Base-by-base conservation (phyloP, 92 coral and sea anemone species). In the Hydrozoanthus gracilis region DNA sequence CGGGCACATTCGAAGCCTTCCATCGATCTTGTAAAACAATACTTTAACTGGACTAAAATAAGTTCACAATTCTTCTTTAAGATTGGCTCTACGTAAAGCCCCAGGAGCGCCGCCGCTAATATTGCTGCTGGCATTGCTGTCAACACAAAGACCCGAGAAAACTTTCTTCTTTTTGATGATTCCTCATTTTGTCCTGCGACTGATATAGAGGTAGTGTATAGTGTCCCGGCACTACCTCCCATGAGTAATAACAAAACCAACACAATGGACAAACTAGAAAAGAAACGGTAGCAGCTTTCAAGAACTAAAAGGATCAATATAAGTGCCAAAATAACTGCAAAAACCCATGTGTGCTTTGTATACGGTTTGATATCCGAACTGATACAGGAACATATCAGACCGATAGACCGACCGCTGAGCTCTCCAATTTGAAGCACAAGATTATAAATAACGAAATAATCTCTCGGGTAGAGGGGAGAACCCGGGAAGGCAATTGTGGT, bases 131-230 rank as follows among this genome's bases (percentile, higher is more conserved):
- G 88, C 44, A 90, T 74, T 3, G 94, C 94, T 9, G 90, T 62
- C 10, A 91, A 83, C 3, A 89, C 92, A 87, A 93, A 91, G 73
- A 94, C 96, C 83, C 96, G 96, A 73, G 96, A 91, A 91, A 93
- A 93, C 75, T 92, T 92, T 88, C 7, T 87, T 88, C 51, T 85
- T 74, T 65, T 61, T 58, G 76, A 76, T 83, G 71, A 27, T 27
- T 27, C 83, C 88, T 78, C 84, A 51, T 39, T 61, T 75, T 27
- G 70, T 14, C 88, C 87, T 13, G 92, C 91, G 49, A 84, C 76
- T 6, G 91, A 87, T 73, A 78, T 84, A 0, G 96, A 90, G 67
- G 92, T 93, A 5, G 87, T 88, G 68, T 93, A 93, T 27, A 91
- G 89, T 54, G 90, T 83, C n/a, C 96, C 96, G 4, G 91, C 91